These are phyloP conservation scores for Caenorhabditis zanzibari DNA, from an alignment of 2,888 invertebrate genomes.

Conservation along the genomic window DNA sequence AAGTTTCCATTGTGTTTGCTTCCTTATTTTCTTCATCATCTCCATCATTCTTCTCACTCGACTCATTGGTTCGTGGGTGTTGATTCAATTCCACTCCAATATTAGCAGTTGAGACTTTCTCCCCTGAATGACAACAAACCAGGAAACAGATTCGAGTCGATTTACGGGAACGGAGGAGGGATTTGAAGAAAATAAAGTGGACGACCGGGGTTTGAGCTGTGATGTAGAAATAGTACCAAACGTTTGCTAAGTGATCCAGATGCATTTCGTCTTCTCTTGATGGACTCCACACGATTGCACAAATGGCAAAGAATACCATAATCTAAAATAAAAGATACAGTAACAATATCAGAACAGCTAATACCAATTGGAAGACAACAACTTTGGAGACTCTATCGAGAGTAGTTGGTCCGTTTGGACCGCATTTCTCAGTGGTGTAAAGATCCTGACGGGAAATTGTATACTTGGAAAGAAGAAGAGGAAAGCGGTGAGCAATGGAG, in stretches of 20 bases:
- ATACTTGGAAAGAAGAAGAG: conserved; percentile 24
- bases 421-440: conserved; percentile 34
- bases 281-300: conserved; percentile 6
- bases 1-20: conserved; percentile 38
- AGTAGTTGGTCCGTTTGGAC: conserved; percentile 29
- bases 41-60: conserved; percentile 42
- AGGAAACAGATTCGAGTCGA: conserved; percentile 59
- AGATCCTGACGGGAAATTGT: conserved; percentile 17
- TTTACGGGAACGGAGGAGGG: conserved; percentile 41
- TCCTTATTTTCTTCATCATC: conserved; percentile 32
- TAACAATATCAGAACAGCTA: too few species aligned
- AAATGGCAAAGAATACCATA: conserved; percentile 32
- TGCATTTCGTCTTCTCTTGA: neutral
- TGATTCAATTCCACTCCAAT: conserved; percentile 30
- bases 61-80: conserved; percentile 23
- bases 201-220: conserved; percentile 46
- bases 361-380: conserved; percentile 40
- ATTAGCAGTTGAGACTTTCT: conserved; percentile 34
- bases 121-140: conserved; percentile 44
- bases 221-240: conserved; percentile 13
- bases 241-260: too few species aligned
- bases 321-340: too few species aligned
- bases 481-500: conserved; percentile 23
- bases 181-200: conserved; percentile 43
- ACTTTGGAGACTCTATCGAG: conserved; percentile 45